phyloP scores from a whole-genome alignment of 2,113 vertebrate genomes.

The Solea senegalensis region DNA sequence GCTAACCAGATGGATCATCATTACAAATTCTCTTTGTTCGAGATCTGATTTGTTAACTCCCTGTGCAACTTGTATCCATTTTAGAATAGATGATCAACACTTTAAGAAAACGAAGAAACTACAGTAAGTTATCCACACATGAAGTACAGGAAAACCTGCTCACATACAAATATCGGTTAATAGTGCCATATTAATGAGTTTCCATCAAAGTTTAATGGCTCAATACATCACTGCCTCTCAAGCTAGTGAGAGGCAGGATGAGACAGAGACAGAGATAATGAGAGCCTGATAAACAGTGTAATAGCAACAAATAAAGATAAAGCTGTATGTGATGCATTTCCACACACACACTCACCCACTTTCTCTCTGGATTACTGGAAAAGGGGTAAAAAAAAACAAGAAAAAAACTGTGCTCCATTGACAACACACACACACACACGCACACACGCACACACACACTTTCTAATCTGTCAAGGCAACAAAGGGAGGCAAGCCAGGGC shows the following conservation, averaged over 20 bases:
- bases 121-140: background rate
- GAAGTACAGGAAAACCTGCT: background rate
- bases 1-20: too few species aligned
- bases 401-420: conserved; percentile 27
- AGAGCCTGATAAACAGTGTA: background rate
- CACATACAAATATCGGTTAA: background rate
- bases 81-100: too few species aligned
- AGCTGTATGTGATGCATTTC: conserved; percentile 19
- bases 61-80: too few species aligned
- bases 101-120: too few species aligned
- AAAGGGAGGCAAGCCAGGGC: conserved; percentile 69
- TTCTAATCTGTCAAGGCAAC: conserved; percentile 73
- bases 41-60: background rate
- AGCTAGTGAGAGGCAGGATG: conserved; percentile 2
- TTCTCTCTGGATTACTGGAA: conserved; percentile 18
- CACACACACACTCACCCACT: background rate
- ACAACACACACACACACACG: conserved; percentile 36
- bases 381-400: background rate
- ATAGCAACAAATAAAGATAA: conserved; percentile 17
- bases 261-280: conserved; percentile 5
- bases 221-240: background rate
- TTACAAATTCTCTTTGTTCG: too few species aligned
- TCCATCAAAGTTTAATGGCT: background rate
- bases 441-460: conserved; percentile 25
- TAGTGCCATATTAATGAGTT: background rate